These are phyloP conservation scores for Xylocopa sonorina DNA, from an alignment of 1,140 invertebrate genomes.

Conservation along the genomic window DNA sequence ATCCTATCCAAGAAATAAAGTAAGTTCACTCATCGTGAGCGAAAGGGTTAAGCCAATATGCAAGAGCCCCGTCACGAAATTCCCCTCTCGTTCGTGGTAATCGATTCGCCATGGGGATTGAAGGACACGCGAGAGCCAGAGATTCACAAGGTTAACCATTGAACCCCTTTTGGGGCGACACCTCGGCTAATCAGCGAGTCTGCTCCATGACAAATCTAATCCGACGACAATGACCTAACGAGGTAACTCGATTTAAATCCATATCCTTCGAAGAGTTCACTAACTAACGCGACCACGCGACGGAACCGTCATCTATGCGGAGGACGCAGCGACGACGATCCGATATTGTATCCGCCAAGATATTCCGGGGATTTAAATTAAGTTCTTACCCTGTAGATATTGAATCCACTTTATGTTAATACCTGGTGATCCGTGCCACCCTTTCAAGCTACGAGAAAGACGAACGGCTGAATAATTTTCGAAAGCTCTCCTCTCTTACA, in stretches of 20 bases:
- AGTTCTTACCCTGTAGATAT: conserved; percentile 73
- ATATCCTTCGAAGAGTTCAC: conserved; percentile 35
- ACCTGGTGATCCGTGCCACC: conserved; percentile 52
- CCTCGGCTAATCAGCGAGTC: conserved; percentile 50
- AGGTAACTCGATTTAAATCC: conserved; percentile 66
- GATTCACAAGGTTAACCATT: conserved; percentile 19
- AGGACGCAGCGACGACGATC: conserved; percentile 35
- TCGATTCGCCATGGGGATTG: background rate
- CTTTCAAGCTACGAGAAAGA: conserved; percentile 26
- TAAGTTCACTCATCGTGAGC: no score
- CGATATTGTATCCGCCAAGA: conserved; percentile 66
- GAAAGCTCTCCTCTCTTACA: conserved; percentile 46
- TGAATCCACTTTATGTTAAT: conserved; percentile 78
- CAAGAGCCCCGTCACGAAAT: background rate
- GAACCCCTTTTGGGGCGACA: conserved; percentile 11
- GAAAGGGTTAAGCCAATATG: no score
- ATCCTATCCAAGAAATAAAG: no score
- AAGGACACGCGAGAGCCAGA: background rate
- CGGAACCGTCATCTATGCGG: conserved; percentile 1
- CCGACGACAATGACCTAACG: conserved; percentile 63
- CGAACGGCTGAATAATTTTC: conserved; percentile 73
- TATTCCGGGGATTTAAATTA: conserved; percentile 73
- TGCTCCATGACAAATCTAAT: conserved; percentile 54
- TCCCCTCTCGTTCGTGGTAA: background rate
- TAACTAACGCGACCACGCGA: conserved; percentile 20